These are phyloP conservation scores for Pentalonia nigronervosa DNA, from an alignment of 1,140 invertebrate species.

Conservation along the genomic window DNA sequence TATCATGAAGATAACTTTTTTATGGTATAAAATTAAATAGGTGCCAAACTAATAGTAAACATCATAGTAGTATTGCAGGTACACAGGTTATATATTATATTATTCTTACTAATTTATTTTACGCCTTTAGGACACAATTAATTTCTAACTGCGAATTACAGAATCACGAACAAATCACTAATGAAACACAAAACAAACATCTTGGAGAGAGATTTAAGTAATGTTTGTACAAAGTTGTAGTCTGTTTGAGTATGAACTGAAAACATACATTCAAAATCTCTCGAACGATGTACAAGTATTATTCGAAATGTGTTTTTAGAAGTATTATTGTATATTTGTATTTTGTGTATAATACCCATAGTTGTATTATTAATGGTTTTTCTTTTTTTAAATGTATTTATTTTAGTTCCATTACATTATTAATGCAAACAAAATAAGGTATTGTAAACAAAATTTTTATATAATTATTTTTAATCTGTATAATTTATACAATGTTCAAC, in stretches of 20 bases:
- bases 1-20: not conserved
- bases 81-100: not conserved
- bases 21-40: not conserved
- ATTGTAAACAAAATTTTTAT: not conserved
- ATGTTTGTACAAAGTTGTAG: conserved; percentile 29
- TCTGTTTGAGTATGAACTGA: not conserved
- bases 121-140: not conserved
- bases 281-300: not conserved
- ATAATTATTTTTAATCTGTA: not conserved
- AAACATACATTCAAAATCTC: conserved; percentile 29
- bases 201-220: conserved; percentile 3
- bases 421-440: not conserved
- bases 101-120: not conserved
- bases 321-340: not conserved
- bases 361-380: not conserved
- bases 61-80: not conserved
- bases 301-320: not conserved
- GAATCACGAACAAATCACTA: conserved; percentile 32
- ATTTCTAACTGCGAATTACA: conserved; percentile 2
- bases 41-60: not conserved
- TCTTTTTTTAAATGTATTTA: not conserved
- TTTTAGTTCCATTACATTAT: not conserved
- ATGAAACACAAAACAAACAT: conserved; percentile 37
- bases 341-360: not conserved
- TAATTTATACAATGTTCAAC: not conserved